Evolutionary conservation across 2,888 invertebrate species (phyloP).

Genomic region (Zygothrica quintamaculata): DNA sequence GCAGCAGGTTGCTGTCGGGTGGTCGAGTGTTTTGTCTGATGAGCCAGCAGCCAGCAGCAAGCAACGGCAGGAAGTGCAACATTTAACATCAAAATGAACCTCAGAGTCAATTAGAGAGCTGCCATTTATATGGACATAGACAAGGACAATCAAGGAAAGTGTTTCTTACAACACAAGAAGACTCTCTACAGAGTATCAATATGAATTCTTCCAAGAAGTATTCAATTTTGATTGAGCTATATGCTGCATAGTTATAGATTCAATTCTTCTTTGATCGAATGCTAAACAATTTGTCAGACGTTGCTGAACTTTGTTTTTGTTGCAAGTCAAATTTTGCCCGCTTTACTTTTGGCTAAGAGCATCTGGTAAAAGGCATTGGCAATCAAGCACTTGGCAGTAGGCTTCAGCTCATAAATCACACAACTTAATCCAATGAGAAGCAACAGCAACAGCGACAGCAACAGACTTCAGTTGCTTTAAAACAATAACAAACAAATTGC

Average conservation of each 20-base stretch:
- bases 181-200: too few species aligned
- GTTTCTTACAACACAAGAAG: too few species aligned
- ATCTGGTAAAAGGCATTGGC: slow-evolving; percentile 6
- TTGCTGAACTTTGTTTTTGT: neutral
- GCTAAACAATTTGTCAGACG: too few species aligned
- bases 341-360: neutral
- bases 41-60: slow-evolving; percentile 35
- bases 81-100: slow-evolving; percentile 42
- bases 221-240: too few species aligned
- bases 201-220: too few species aligned
- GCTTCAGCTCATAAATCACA: slow-evolving; percentile 43
- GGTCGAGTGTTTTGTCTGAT: slow-evolving; percentile 42
- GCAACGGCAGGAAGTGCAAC: slow-evolving; percentile 60
- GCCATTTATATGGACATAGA: neutral
- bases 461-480: slow-evolving; percentile 11
- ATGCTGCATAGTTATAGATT: too few species aligned
- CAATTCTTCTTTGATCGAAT: too few species aligned
- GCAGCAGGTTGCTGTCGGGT: slow-evolving; percentile 52
- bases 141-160: neutral
- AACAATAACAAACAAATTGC: slow-evolving; percentile 56
- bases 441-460: slow-evolving; percentile 11
- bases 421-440: slow-evolving; percentile 47
- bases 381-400: slow-evolving; percentile 25
- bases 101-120: slow-evolving; percentile 23
- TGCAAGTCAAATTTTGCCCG: too few species aligned